Evolutionary conservation across 2,113 vertebrate genomes (phyloP).

Genomic region (Malurus cyaneus): DNA sequence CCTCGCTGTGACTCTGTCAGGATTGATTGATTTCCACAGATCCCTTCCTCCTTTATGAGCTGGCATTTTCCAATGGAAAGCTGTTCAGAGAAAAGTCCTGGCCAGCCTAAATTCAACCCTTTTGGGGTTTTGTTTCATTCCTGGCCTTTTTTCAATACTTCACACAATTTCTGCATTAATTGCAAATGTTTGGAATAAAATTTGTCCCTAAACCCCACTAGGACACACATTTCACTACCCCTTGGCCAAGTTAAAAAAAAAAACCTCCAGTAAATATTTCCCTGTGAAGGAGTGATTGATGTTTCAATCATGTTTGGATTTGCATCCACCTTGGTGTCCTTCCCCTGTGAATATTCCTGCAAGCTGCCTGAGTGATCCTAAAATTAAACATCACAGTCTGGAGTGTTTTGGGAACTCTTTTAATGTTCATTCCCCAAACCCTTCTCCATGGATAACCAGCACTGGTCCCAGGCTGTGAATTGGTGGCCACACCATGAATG

Average conservation of each 20-base stretch:
- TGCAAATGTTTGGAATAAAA: not conserved
- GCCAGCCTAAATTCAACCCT: not conserved
- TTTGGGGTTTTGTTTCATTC: not conserved
- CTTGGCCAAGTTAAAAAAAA: not conserved
- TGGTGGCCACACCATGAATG: not conserved
- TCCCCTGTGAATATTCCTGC: not conserved
- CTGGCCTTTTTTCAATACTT: not conserved
- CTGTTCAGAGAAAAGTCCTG: not conserved
- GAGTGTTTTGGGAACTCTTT: not conserved
- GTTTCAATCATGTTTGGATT: not conserved
- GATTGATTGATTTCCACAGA: not conserved
- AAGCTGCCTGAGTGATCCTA: not conserved
- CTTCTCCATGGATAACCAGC: not conserved
- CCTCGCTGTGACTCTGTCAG: not conserved
- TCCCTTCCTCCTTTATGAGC: not conserved
- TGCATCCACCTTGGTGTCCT: slow-evolving; percentile 17
- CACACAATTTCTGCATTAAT: not conserved
- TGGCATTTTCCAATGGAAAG: not conserved
- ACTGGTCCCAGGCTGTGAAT: not conserved
- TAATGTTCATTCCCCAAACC: not conserved
- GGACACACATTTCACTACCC: not conserved
- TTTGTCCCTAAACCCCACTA: not conserved
- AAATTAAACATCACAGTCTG: not conserved
- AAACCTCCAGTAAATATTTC: not conserved
- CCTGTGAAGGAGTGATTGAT: not conserved